These are phyloP conservation scores for Halcyon chelicuti DNA, from an alignment of 2,797 vertebrate genomes.

Conservation along the genomic window DNA sequence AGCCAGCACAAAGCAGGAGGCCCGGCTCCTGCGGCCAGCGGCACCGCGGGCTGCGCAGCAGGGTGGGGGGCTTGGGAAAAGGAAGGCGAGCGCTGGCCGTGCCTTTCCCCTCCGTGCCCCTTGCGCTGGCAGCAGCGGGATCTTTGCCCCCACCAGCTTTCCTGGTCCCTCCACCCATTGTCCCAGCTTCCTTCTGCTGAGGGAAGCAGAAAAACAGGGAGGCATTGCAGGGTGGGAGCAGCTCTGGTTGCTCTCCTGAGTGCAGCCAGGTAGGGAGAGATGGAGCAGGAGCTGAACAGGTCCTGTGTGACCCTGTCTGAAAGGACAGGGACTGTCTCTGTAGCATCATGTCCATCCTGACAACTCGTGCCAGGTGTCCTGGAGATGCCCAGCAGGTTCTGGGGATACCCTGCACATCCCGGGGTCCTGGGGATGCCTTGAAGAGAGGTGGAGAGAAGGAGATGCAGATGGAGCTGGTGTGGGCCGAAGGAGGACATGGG, in stretches of 20 bases:
- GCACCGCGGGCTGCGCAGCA: background rate
- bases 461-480: background rate
- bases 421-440: too few species aligned
- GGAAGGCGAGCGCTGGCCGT: background rate
- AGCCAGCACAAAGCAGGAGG: background rate
- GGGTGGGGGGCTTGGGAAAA: constrained; percentile 24
- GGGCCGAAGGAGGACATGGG: background rate
- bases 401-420: background rate
- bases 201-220: background rate
- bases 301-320: accelerated
- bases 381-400: accelerated
- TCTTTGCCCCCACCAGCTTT: background rate
- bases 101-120: background rate
- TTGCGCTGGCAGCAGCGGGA: background rate
- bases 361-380: accelerated
- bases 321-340: background rate
- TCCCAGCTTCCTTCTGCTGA: constrained; percentile 10
- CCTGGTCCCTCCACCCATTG: constrained; percentile 1
- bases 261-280: background rate
- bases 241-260: accelerated
- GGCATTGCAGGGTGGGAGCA: background rate
- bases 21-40: background rate
- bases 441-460: background rate
- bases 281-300: background rate
- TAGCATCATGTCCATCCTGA: accelerated